Evolutionary conservation across 1,140 invertebrate genomes (phyloP).

Genomic region (Sitophilus oryzae): DNA sequence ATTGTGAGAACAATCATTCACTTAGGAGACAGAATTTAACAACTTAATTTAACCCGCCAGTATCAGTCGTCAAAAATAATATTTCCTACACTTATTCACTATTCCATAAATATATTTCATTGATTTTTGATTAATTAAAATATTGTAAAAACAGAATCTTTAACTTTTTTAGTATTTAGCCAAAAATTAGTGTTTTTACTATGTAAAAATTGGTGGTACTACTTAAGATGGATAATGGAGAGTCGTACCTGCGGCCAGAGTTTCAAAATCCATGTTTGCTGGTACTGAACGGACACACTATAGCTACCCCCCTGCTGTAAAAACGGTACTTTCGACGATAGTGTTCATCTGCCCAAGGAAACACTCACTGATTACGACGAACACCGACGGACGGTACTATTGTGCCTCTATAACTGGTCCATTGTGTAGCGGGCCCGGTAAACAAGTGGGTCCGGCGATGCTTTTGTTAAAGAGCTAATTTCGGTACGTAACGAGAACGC

Average conservation of each 20-base stretch:
- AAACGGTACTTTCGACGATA: constrained; percentile 21
- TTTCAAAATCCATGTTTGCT: constrained; percentile 40
- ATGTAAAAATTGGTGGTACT: background rate
- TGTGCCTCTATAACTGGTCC: constrained; percentile 31
- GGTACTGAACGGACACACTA: constrained; percentile 27
- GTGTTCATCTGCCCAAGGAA: constrained; percentile 30
- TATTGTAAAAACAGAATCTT: too few species aligned
- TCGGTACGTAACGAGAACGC: constrained; percentile 9
- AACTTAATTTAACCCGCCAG: constrained; percentile 17
- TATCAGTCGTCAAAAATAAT: constrained; percentile 9
- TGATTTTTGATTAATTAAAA: too few species aligned
- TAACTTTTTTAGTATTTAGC: too few species aligned
- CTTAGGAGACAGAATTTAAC: constrained; percentile 32
- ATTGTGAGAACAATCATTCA: constrained; percentile 34
- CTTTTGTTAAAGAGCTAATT: constrained; percentile 20
- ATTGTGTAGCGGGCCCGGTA: constrained; percentile 31
- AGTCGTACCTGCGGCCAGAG: constrained; percentile 39
- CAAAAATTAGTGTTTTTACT: too few species aligned
- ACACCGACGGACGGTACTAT: constrained; percentile 23
- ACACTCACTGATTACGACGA: constrained; percentile 8
- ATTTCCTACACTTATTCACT: too few species aligned
- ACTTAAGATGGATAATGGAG: background rate
- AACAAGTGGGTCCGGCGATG: too few species aligned
- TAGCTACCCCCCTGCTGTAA: constrained; percentile 34
- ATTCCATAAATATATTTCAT: too few species aligned